phyloP scores from a whole-genome alignment of 2,113 vertebrate species.

The Benitochromis conjunctus region DNA sequence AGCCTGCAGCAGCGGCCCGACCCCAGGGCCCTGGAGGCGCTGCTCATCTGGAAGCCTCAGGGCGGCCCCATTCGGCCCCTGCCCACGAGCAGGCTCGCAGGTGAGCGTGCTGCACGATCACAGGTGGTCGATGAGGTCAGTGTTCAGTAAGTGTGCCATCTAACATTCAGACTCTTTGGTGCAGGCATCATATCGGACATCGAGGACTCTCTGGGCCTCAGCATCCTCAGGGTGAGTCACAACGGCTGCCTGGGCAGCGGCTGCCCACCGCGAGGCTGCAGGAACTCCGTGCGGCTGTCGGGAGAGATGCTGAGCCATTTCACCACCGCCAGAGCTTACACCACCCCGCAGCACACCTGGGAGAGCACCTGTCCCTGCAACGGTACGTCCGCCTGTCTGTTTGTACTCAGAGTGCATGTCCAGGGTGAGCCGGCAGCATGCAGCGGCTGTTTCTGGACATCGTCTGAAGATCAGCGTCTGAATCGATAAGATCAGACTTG shows the following conservation, averaged over 20 bases:
- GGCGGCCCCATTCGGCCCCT: slow-evolving; percentile 54
- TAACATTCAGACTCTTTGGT: not conserved
- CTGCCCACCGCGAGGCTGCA: slow-evolving; percentile 82
- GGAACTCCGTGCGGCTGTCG: slow-evolving; percentile 78
- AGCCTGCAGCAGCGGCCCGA: slow-evolving; percentile 83
- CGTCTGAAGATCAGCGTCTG: not conserved
- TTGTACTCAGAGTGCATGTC: not conserved
- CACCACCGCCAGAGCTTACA: slow-evolving; percentile 85
- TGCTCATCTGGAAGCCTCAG: slow-evolving; percentile 75
- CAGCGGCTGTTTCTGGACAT: not conserved
- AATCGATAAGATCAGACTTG: not conserved
- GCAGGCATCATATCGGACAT: slow-evolving; percentile 70
- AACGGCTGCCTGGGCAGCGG: slow-evolving; percentile 77
- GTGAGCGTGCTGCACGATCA: not conserved
- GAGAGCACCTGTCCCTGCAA: slow-evolving; percentile 88
- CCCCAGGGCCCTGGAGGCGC: slow-evolving; percentile 74
- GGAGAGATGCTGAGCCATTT: slow-evolving; percentile 77
- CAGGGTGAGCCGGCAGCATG: not conserved
- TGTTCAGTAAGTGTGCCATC: not conserved
- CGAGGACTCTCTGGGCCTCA: slow-evolving; percentile 79
- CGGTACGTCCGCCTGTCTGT: slow-evolving; percentile 67
- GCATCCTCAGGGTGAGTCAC: slow-evolving; percentile 75
- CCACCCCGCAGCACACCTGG: slow-evolving; percentile 84
- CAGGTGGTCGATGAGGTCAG: not conserved
- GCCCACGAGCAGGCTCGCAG: slow-evolving; percentile 69